These are phyloP conservation scores for Melanotaenia pygmaea DNA, from an alignment of 2,797 vertebrate species.

Conservation along the genomic window DNA sequence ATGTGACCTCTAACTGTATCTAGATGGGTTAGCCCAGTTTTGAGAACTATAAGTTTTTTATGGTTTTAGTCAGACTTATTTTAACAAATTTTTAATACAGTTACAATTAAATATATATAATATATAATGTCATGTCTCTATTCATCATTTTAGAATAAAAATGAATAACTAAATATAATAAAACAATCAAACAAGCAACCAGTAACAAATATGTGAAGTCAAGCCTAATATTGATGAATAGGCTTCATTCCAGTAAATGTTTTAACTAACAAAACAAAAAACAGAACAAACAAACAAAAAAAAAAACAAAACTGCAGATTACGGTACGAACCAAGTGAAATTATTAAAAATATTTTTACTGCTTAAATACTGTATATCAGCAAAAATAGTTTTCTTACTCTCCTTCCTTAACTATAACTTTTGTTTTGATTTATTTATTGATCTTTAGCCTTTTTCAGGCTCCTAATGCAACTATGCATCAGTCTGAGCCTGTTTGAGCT, in stretches of 20 bases:
- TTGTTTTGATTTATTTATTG: constrained; percentile 2
- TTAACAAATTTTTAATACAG: not conserved
- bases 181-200: not conserved
- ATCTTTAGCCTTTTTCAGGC: constrained; percentile 6
- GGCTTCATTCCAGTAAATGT: not conserved
- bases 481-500: constrained; percentile 4
- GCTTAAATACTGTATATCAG: not conserved
- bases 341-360: not conserved
- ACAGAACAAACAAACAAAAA: too few species aligned
- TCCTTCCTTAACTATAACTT: not conserved
- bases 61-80: not conserved
- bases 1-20: too few species aligned
- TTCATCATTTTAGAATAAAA: not conserved
- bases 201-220: not conserved
- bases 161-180: too few species aligned
- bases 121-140: not conserved
- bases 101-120: not conserved
- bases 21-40: too few species aligned
- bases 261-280: not conserved
- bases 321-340: not conserved
- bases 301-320: not conserved
- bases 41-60: not conserved
- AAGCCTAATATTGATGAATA: not conserved
- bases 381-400: not conserved
- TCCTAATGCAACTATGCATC: not conserved